A percentile compares a stretch with the other conserved stretches of the same genome.
Conservation (phyloP, 2,797 vertebrate species). For the Otolemur crassicaudatus region DNA sequence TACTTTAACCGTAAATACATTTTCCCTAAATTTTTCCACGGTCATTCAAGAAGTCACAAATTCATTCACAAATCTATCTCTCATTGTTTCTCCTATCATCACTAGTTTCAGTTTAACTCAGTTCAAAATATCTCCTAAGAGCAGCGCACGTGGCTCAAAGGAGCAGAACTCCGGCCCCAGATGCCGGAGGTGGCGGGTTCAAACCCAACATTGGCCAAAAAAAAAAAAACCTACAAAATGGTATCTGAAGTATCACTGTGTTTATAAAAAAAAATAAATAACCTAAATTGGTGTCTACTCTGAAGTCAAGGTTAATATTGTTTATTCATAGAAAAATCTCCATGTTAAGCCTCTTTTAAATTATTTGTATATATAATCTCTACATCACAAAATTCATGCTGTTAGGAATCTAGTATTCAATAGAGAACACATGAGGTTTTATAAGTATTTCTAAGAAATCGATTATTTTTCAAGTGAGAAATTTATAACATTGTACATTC, state of each 20-base stretch:
- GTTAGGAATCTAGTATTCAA: constrained; percentile 35
- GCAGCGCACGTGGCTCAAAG: too few relatives aligned
- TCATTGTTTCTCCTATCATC: background rate
- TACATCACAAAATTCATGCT: constrained; percentile 27
- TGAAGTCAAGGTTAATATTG: background rate
- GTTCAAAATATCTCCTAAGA: constrained; percentile 28
- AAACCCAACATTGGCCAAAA: too few relatives aligned
- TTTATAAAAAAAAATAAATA: background rate
- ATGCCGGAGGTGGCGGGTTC: too few relatives aligned
- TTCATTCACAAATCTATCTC: constrained; percentile 18
- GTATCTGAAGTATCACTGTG: too few relatives aligned
- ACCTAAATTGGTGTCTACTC: constrained; percentile 41
- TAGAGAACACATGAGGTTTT: background rate
- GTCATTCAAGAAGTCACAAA: constrained; percentile 36
- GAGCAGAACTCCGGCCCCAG: too few relatives aligned
- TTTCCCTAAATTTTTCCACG: background rate
- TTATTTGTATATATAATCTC: constrained; percentile 16
- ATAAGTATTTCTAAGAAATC: background rate
- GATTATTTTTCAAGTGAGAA: constrained; percentile 2
- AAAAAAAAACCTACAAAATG: too few relatives aligned
- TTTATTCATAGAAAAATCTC: constrained; percentile 26
- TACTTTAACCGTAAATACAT: background rate
- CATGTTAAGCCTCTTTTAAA: constrained; percentile 17
- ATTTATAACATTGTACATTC: constrained; percentile 6
- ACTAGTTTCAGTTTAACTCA: constrained; percentile 23